Percentiles rank a stretch among this genome's conserved stretches.
Evolutionary conservation across 2,113 vertebrate species (phyloP).

Genomic region (Todiramphus saurophagus): DNA sequence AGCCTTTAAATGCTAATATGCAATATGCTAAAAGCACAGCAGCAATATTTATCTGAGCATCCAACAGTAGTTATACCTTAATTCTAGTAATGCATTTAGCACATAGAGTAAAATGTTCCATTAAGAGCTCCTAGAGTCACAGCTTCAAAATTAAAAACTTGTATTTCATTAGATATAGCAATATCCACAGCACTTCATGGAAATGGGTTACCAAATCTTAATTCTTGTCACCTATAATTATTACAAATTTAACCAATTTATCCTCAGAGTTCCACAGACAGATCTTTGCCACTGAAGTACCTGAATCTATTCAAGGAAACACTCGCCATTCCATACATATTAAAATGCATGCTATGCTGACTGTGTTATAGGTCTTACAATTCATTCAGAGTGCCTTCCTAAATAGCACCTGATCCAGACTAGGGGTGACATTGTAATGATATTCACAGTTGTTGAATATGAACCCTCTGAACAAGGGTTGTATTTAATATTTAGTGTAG

Average conservation of each 20-base stretch:
- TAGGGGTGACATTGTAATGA: neutral
- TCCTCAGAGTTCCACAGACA: neutral
- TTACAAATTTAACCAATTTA: neutral
- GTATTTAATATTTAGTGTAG: neutral
- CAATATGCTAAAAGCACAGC: neutral
- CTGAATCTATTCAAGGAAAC: neutral
- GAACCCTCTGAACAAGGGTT: neutral
- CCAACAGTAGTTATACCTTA: neutral
- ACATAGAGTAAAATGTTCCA: neutral
- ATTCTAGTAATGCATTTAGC: neutral
- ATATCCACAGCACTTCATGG: neutral
- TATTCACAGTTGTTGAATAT: neutral
- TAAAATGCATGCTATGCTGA: neutral
- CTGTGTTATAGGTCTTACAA: neutral
- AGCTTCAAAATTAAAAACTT: neutral
- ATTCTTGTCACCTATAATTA: neutral
- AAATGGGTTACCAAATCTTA: neutral
- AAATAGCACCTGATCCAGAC: neutral
- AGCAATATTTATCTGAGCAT: neutral
- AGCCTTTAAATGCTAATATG: neutral
- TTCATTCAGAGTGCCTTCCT: neutral
- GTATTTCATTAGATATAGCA: neutral
- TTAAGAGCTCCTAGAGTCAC: neutral
- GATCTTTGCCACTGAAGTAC: neutral
- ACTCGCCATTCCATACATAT: neutral